A percentile compares a stretch with the other conserved stretches of the same genome.
phyloP scores from a whole-genome alignment of 2,797 vertebrate genomes.

The Silurus lanzhouensis region DNA sequence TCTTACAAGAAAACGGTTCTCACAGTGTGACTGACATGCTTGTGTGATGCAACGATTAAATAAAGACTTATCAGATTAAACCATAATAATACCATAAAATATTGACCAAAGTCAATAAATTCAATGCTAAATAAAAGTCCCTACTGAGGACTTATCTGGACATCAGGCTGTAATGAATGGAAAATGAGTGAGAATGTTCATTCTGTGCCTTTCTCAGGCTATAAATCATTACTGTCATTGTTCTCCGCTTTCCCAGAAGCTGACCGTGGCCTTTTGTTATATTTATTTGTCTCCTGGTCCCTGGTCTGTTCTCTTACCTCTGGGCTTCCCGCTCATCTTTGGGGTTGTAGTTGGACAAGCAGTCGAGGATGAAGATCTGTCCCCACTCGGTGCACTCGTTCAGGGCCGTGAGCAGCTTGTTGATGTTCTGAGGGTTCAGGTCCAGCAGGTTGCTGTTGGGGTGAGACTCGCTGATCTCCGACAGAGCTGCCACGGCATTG shows the following conservation, averaged over 20 bases:
- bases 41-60: neutral
- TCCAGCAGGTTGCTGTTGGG: conserved; percentile 96
- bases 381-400: conserved; percentile 98
- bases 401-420: conserved; percentile 93
- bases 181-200: neutral
- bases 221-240: neutral
- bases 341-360: conserved; percentile 94
- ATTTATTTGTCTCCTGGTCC: neutral
- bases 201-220: neutral
- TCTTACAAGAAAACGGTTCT: neutral
- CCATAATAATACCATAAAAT: neutral
- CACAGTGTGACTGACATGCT: neutral
- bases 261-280: neutral
- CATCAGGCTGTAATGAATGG: neutral
- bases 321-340: conserved; percentile 96
- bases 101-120: neutral
- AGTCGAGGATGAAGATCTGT: conserved; percentile 98
- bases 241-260: neutral
- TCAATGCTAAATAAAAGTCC: neutral
- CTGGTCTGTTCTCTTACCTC: conserved; percentile 76
- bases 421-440: conserved; percentile 96
- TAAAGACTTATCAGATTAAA: neutral
- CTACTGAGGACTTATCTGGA: neutral
- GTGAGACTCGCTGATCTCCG: conserved; percentile 95
- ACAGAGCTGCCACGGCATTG: conserved; percentile 93